Evolutionary conservation across 2,888 invertebrate species (phyloP), one percentile per base, ranked within the genome.

Genomic region (Xestoiulus laeticollis): DNA sequence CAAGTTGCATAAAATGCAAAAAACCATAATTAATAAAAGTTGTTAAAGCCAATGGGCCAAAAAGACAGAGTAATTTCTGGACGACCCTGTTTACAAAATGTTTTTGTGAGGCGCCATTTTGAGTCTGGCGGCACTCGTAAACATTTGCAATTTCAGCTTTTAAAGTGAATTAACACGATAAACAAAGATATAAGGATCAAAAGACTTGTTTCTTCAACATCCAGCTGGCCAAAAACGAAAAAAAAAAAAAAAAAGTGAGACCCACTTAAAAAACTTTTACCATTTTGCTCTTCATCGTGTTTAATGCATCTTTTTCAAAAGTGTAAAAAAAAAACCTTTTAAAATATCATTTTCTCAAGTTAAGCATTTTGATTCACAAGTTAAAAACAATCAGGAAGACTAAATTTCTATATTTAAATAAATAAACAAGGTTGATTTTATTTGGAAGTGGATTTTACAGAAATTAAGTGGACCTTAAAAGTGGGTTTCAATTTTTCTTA

Each of bases 121-220:
- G 68, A 38, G 38, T 38, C 38, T 38, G 38, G 38, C 38, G 38
- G 38, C 38, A 68, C 68, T 68, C 6, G n/a, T 68, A 68, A 68
- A 68, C 68, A 68, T 68, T 68, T 26, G 68, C 68, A 68, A 26
- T 68, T 68, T 26, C 26, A 68, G 68, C 68, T 68, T 68, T 68
- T 68, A 68, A 68, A 68, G 26, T 10, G n/a, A n/a, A 68, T 68
- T 68, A 68, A 68, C n/a, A 26, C 26, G 10, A 26, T 68, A 68
- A 68, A 68, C 68, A 68, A 22, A 26, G 26, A 68, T n/a, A n/a
- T 12, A 26, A 68, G 68, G 68, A 68, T 68, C 68, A 68, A 68
- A 68, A 26, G 68, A 14, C n/a, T 59, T 10, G n/a, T 59, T 59
- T 68, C 26, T 26, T 68, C 26, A 22, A 12, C 68, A 68, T 68